A percentile compares a stretch with the other conserved stretches of the same genome.
Evolutionary conservation across 2,888 invertebrate genomes (phyloP).

Genomic region (Sabatieria punctata): DNA sequence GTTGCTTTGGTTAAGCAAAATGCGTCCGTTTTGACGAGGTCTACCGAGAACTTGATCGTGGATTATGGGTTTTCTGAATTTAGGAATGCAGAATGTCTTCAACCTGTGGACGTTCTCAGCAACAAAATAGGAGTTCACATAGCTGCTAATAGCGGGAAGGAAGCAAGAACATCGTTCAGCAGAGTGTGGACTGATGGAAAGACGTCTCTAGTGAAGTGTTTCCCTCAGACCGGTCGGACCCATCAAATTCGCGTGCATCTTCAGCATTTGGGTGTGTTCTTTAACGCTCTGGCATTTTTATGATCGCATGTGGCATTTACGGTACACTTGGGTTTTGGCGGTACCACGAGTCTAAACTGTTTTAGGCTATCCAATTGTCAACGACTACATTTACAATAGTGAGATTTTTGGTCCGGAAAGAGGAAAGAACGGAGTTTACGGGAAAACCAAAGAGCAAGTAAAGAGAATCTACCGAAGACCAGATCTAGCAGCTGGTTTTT

Average conservation of each 20-base stretch:
- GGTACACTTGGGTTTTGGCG: too few relatives aligned
- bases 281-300: background rate
- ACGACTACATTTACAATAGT: conserved; percentile 92
- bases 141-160: conserved; percentile 42
- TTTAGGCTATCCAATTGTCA: conserved; percentile 82
- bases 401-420: conserved; percentile 81
- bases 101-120: too few relatives aligned
- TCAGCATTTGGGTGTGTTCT: conserved; percentile 65
- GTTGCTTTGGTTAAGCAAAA: too few relatives aligned
- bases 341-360: conserved; percentile 5
- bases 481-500: conserved; percentile 2
- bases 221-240: conserved; percentile 89
- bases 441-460: conserved; percentile 19
- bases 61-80: too few relatives aligned
- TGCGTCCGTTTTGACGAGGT: too few relatives aligned
- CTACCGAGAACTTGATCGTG: too few relatives aligned
- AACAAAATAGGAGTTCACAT: too few relatives aligned
- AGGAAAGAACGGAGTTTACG: conserved; percentile 66
- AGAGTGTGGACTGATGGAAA: conserved; percentile 68
- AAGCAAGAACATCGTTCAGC: conserved; percentile 75
- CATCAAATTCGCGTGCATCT: conserved; percentile 97
- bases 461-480: background rate
- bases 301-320: too few relatives aligned
- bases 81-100: too few relatives aligned
- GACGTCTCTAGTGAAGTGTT: conserved; percentile 80